Percentiles rank a stretch among this genome's conserved stretches.
These are phyloP conservation scores for Thereva unica DNA, from an alignment of 2,888 invertebrate genomes.

Conservation along the genomic window DNA sequence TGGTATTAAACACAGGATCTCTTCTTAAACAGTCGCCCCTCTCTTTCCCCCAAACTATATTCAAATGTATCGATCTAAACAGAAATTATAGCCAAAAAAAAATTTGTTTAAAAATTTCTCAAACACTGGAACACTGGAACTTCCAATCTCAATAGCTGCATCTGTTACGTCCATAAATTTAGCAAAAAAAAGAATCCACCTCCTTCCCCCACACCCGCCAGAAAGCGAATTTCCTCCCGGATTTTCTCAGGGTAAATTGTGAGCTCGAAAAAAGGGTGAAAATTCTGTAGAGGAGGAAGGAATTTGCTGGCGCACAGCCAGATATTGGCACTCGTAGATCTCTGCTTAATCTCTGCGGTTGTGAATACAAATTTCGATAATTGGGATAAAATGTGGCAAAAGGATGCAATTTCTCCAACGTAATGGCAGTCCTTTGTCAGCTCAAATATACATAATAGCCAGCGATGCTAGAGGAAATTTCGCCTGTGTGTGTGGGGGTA, in stretches of 20 bases:
- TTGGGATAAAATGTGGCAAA: conserved; percentile 36
- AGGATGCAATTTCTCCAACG: conserved; percentile 23
- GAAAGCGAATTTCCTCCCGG: too few relatives aligned
- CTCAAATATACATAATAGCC: too few relatives aligned
- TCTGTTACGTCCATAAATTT: conserved; percentile 33
- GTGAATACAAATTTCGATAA: conserved; percentile 40
- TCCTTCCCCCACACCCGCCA: too few relatives aligned
- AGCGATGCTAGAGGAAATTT: too few relatives aligned
- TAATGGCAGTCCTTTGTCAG: background rate
- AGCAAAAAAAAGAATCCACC: conserved; percentile 12
- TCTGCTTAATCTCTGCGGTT: conserved; percentile 37
- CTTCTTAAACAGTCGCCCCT: too few relatives aligned
- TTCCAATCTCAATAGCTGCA: conserved; percentile 22
- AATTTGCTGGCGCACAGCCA: conserved; percentile 28
- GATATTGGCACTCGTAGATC: conserved; percentile 35
- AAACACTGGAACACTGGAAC: conserved; percentile 17
- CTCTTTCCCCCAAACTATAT: too few relatives aligned
- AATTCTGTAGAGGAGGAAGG: background rate
- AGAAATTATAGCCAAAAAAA: too few relatives aligned
- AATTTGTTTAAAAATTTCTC: conserved; percentile 9
- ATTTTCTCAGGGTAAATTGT: too few relatives aligned
- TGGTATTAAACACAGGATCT: too few relatives aligned
- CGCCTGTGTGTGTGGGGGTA: too few relatives aligned
- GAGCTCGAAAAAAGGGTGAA: conserved; percentile 19
- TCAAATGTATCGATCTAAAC: too few relatives aligned